A percentile compares a stretch with the other conserved stretches of the same genome.
These are phyloP conservation scores for Ascidia mentula DNA, from an alignment of 23 tunicate species.

Conservation along the genomic window DNA sequence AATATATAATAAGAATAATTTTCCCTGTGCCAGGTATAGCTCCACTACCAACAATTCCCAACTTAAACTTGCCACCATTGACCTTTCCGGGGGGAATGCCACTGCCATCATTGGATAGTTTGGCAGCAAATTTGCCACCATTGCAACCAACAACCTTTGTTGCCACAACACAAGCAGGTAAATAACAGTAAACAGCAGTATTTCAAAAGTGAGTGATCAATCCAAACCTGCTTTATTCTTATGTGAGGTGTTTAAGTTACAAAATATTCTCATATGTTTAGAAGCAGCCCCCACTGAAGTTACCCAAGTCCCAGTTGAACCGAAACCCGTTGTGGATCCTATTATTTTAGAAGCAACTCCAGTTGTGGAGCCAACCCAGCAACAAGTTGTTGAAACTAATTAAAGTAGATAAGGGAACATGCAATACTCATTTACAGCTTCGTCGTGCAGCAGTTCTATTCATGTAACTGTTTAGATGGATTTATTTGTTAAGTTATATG, in stretches of 20 bases:
- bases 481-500: too few species aligned
- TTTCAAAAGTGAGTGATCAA: too few species aligned
- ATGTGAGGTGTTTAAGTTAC: too few species aligned
- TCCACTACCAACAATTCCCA: constrained; percentile 33
- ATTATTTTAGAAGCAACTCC: constrained; percentile 1
- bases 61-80: constrained; percentile 58
- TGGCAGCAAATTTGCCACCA: constrained; percentile 51
- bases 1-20: background rate
- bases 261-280: background rate
- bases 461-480: too few species aligned
- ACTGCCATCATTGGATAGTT: constrained; percentile 72
- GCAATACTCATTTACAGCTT: too few species aligned
- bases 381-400: constrained; percentile 32
- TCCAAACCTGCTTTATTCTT: too few species aligned
- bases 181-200: too few species aligned
- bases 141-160: background rate
- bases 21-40: constrained; percentile 23
- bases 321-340: background rate
- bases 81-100: constrained; percentile 34
- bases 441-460: too few species aligned
- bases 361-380: background rate
- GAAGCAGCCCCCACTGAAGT: constrained; percentile 17
- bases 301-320: constrained; percentile 2
- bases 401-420: too few species aligned
- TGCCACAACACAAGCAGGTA: background rate